A percentile compares a stretch with the other conserved stretches of the same genome.
Conservation (phyloP, 2,113 vertebrate species). For the Chloropsis hardwickii region DNA sequence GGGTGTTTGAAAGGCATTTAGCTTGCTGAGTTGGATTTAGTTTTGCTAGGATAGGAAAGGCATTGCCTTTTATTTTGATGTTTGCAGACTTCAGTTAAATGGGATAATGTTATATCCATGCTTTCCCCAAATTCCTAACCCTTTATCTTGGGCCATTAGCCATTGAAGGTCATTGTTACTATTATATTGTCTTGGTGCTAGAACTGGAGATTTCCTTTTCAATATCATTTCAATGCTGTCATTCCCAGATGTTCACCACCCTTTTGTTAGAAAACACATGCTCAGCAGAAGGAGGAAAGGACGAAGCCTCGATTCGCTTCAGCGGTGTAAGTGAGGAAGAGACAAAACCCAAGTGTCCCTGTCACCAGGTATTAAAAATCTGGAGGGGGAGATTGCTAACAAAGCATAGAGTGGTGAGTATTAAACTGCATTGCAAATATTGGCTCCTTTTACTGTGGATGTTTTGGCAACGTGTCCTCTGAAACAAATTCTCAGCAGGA, state of each 20-base stretch:
- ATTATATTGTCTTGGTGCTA: background rate
- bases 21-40: constrained; percentile 15
- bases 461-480: background rate
- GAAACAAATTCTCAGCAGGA: background rate
- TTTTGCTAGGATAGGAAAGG: background rate
- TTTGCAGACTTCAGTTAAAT: background rate
- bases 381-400: background rate
- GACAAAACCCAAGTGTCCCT: background rate
- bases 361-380: background rate
- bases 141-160: background rate
- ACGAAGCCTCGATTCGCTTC: background rate
- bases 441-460: background rate
- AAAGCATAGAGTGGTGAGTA: background rate
- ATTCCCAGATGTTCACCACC: background rate
- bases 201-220: background rate
- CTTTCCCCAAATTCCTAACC: background rate
- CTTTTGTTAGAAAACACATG: background rate
- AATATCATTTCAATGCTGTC: background rate
- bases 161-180: background rate
- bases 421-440: background rate
- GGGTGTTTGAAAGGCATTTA: background rate
- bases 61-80: constrained; percentile 14
- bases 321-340: background rate
- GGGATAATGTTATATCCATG: background rate
- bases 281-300: background rate